Percentiles rank a stretch among this genome's conserved stretches.
phyloP scores from a whole-genome alignment of 2,797 vertebrate species.

The Lithobates pipiens region DNA sequence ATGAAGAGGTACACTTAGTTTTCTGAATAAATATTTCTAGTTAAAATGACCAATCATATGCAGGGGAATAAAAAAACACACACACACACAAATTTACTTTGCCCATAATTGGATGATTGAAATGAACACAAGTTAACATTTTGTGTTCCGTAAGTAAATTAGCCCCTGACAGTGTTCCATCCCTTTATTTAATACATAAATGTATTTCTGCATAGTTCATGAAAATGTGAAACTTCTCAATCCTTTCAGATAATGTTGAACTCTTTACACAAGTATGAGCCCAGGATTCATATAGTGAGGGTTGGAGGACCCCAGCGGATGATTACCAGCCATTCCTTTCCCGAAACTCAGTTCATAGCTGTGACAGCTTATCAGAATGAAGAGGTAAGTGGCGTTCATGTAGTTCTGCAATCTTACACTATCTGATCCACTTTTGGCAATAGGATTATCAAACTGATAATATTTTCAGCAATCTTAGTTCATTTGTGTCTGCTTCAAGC shows the following conservation, averaged over 20 bases:
- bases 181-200: neutral
- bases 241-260: conserved; percentile 82
- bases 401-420: too few species aligned
- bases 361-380: conserved; percentile 86
- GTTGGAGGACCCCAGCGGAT: conserved; percentile 82
- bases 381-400: conserved; percentile 73
- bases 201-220: neutral
- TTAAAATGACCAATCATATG: neutral
- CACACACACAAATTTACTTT: too few species aligned
- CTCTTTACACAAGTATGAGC: conserved; percentile 86
- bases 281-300: conserved; percentile 83
- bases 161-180: too few species aligned
- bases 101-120: neutral
- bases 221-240: neutral
- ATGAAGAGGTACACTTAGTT: neutral
- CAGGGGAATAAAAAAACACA: too few species aligned
- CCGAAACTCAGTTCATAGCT: conserved; percentile 84
- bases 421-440: too few species aligned
- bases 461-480: too few species aligned
- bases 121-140: too few species aligned
- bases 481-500: too few species aligned
- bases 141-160: neutral
- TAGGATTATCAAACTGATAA: too few species aligned
- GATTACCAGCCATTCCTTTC: conserved; percentile 85
- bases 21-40: too few species aligned